phyloP scores from a whole-genome alignment of 2,797 vertebrate genomes.

The Amphiprion clarkii region DNA sequence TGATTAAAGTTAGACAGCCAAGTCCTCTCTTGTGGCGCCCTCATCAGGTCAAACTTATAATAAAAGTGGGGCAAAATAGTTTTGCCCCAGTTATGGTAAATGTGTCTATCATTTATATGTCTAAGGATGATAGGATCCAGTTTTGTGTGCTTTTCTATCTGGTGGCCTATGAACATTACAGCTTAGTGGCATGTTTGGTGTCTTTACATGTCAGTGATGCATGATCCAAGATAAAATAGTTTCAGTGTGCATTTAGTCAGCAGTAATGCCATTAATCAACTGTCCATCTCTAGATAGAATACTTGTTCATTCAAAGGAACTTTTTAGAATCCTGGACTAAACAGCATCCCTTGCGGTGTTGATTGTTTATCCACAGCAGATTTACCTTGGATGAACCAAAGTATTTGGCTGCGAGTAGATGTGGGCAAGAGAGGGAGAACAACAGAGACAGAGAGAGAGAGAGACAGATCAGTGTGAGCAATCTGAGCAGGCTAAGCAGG shows the following conservation, averaged over 20 bases:
- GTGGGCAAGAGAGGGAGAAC: slow-evolving; percentile 56
- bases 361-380: slow-evolving; percentile 71
- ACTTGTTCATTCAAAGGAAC: slow-evolving; percentile 30
- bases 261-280: slow-evolving; percentile 6
- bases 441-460: slow-evolving; percentile 8
- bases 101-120: not conserved
- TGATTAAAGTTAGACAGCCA: not conserved
- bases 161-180: not conserved
- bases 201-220: not conserved
- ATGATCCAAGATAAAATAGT: not conserved
- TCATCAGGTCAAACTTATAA: not conserved
- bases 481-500: slow-evolving; percentile 70
- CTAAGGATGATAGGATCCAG: not conserved
- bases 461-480: slow-evolving; percentile 49
- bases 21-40: not conserved
- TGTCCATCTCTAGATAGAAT: slow-evolving; percentile 10
- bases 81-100: not conserved
- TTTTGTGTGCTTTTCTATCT: not conserved
- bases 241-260: not conserved
- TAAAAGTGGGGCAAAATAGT: not conserved
- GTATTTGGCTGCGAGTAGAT: slow-evolving; percentile 74
- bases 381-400: slow-evolving; percentile 81
- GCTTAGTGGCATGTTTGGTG: not conserved
- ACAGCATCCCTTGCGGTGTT: slow-evolving; percentile 54
- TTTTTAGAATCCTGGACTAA: slow-evolving; percentile 48